A percentile compares a stretch with the other conserved stretches of the same genome.
These are phyloP conservation scores for Heterochromis multidens DNA, from an alignment of 2,113 vertebrate species.

Conservation along the genomic window DNA sequence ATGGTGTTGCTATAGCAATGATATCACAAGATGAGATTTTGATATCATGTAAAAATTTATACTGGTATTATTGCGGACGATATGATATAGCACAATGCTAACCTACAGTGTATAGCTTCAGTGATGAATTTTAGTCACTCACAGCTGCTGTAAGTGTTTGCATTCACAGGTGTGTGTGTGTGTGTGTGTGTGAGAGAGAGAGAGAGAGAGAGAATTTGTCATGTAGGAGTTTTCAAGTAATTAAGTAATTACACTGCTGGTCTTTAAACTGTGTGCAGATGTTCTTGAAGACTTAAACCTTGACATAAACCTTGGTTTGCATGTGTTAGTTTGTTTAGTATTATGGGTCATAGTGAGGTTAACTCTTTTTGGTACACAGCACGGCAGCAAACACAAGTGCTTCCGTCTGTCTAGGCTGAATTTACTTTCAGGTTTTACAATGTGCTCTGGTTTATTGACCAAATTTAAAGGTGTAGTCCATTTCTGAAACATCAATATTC, in stretches of 20 bases:
- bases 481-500: not conserved
- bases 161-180: not conserved
- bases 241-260: constrained; percentile 9
- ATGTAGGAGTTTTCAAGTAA: constrained; percentile 6
- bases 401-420: not conserved
- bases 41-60: too few species aligned
- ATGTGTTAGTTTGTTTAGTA: not conserved
- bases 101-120: too few species aligned
- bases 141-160: not conserved
- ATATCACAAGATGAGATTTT: too few species aligned
- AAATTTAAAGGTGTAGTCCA: not conserved
- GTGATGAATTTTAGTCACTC: not conserved
- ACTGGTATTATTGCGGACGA: too few species aligned
- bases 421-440: not conserved
- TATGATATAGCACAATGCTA: too few species aligned
- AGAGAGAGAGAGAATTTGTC: constrained; percentile 5
- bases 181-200: not conserved
- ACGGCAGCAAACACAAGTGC: not conserved
- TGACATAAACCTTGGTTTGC: not conserved
- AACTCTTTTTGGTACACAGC: not conserved
- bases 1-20: too few species aligned
- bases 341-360: not conserved
- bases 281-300: not conserved
- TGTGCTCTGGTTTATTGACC: not conserved
- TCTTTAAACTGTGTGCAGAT: constrained; percentile 42